Evolutionary conservation across 2,797 vertebrate species (phyloP).

Genomic region (Eulemur mongoz): DNA sequence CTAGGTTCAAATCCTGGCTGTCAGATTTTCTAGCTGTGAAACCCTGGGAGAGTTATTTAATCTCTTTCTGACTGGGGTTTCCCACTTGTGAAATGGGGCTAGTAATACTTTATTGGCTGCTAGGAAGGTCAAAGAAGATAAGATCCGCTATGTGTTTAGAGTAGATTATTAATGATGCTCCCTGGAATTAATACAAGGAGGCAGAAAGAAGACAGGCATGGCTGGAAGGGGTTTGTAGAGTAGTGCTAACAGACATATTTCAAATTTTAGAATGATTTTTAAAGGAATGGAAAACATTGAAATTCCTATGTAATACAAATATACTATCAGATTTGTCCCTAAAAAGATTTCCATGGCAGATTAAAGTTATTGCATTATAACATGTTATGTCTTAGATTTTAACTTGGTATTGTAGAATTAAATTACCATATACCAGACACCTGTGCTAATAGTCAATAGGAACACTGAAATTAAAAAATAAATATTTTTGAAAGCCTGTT

Average conservation of each 20-base stretch:
- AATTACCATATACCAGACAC: not conserved
- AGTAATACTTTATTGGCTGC: no score
- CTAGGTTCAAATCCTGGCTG: not conserved
- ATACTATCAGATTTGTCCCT: not conserved
- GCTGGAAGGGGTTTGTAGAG: not conserved
- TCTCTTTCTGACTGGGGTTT: not conserved
- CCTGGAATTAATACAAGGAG: not conserved
- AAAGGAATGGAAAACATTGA: not conserved
- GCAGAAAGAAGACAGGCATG: not conserved
- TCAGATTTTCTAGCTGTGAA: not conserved
- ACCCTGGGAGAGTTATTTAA: not conserved
- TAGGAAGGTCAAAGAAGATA: not conserved
- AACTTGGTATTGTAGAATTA: not conserved
- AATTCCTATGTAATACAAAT: not conserved
- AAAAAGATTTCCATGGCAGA: not conserved
- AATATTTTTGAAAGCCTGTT: not conserved
- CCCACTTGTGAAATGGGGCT: not conserved
- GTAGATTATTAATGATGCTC: not conserved
- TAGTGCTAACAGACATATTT: not conserved
- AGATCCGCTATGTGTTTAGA: accelerated
- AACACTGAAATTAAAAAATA: not conserved
- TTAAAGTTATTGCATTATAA: not conserved
- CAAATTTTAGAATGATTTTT: not conserved
- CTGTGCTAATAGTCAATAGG: not conserved
- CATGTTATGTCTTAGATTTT: not conserved